These are phyloP conservation scores for Poecilia wingei DNA, from an alignment of 2,797 vertebrate genomes.

Conservation along the genomic window DNA sequence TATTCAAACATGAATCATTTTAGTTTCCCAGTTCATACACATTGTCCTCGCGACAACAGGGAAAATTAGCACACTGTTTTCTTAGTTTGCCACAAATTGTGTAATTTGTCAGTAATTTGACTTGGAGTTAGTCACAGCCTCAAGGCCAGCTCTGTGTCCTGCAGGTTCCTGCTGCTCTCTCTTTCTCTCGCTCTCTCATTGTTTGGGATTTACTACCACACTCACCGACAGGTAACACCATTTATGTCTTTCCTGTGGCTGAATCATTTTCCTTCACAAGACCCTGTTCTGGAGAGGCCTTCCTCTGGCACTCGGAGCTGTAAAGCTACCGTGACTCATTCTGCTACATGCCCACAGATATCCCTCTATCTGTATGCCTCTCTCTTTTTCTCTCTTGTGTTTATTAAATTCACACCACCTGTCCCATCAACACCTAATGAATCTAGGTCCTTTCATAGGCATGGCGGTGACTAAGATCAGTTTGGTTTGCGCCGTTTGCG, in stretches of 20 bases:
- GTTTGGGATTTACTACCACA: conserved; percentile 30
- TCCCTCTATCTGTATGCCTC: background rate
- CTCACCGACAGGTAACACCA: conserved; percentile 61
- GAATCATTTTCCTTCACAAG: conserved; percentile 26
- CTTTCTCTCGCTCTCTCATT: background rate
- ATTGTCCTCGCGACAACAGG: background rate
- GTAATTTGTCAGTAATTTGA: conserved; percentile 11
- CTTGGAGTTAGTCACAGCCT: conserved; percentile 23
- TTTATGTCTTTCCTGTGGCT: conserved; percentile 70
- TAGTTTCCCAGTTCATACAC: background rate
- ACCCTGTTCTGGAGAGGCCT: conserved; percentile 51
- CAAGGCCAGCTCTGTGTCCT: conserved; percentile 21
- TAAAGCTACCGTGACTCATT: conserved; percentile 65
- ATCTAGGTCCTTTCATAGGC: conserved; percentile 33
- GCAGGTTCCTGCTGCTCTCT: conserved; percentile 12
- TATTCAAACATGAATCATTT: background rate
- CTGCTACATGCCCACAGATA: conserved; percentile 46
- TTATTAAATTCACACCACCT: conserved; percentile 64
- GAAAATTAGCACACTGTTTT: background rate
- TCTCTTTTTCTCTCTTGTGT: conserved; percentile 19
- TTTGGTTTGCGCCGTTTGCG: conserved; percentile 17
- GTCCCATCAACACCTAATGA: conserved; percentile 48
- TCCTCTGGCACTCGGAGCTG: conserved; percentile 48
- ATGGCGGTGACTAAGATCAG: conserved; percentile 48
- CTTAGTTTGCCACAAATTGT: background rate